Percentiles rank a stretch among this genome's conserved stretches.
phyloP scores from a whole-genome alignment of 2,888 invertebrate genomes.

The Eudemis profundana region DNA sequence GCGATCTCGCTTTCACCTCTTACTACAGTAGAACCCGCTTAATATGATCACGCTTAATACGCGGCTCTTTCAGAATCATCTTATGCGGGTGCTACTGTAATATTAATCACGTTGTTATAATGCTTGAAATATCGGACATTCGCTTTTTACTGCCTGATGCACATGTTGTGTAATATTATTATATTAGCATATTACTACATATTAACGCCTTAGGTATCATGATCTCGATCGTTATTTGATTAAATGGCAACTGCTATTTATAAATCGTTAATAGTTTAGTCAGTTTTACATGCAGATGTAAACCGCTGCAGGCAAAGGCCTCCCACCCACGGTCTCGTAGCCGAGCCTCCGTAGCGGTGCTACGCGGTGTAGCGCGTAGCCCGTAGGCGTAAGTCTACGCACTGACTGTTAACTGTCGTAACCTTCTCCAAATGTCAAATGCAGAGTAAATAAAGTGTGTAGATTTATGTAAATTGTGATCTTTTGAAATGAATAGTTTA shows the following conservation, averaged over 20 bases:
- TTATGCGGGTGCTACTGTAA: no score
- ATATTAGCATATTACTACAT: no score
- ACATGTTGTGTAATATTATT: no score
- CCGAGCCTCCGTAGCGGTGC: slow-evolving; percentile 27
- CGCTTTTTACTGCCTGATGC: no score
- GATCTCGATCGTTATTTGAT: not conserved
- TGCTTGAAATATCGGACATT: no score
- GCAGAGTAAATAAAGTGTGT: slow-evolving; percentile 13
- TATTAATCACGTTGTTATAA: no score
- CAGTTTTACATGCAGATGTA: slow-evolving; percentile 2
- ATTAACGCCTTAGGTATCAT: no score
- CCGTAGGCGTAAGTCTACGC: slow-evolving; percentile 42
- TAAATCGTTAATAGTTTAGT: not conserved
- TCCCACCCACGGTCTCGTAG: slow-evolving; percentile 32
- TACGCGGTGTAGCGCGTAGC: slow-evolving; percentile 33
- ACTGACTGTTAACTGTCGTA: slow-evolving; percentile 3
- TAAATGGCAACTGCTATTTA: slow-evolving; percentile 11
- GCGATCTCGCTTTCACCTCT: no score
- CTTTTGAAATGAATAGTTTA: slow-evolving; percentile 14
- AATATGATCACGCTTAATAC: no score
- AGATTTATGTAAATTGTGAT: slow-evolving; percentile 18
- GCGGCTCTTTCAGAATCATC: no score
- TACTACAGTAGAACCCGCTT: no score
- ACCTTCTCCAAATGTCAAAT: slow-evolving; percentile 14
- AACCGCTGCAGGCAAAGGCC: slow-evolving; percentile 24